Percentiles rank a stretch among this genome's conserved stretches.
phyloP scores from a whole-genome alignment of 2,797 vertebrate genomes.

The Eulemur coronatus region DNA sequence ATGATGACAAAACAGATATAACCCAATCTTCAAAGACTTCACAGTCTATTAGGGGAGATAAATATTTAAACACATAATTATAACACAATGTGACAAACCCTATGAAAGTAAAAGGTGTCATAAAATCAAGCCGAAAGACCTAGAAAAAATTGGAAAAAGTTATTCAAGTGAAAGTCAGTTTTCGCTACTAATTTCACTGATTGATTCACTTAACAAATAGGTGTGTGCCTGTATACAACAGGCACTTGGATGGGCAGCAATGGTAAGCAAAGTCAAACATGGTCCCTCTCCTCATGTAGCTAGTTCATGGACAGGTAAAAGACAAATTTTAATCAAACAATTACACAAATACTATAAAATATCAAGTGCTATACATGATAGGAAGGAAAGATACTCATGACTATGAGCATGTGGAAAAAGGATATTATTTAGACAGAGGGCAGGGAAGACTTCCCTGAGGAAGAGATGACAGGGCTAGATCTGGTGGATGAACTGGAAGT shows the following conservation, averaged over 20 bases:
- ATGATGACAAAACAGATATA: not conserved
- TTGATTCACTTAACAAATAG: not conserved
- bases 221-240: too few species aligned
- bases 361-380: not conserved
- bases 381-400: not conserved
- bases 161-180: not conserved
- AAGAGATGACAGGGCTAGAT: not conserved
- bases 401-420: not conserved
- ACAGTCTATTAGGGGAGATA: not conserved
- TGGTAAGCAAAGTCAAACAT: not conserved
- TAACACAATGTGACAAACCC: not conserved
- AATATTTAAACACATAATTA: conserved; percentile 45
- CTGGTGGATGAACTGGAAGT: not conserved
- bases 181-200: not conserved
- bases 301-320: not conserved
- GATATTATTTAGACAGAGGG: not conserved
- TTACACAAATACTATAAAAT: not conserved
- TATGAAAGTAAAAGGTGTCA: not conserved
- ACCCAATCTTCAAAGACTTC: not conserved
- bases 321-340: conserved; percentile 9
- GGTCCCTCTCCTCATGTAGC: not conserved
- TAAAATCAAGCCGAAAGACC: conserved; percentile 17
- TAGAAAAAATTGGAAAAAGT: not conserved
- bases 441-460: not conserved
- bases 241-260: not conserved